phyloP scores from a whole-genome alignment of 2,888 invertebrate species.

The Heliconius ethilla region DNA sequence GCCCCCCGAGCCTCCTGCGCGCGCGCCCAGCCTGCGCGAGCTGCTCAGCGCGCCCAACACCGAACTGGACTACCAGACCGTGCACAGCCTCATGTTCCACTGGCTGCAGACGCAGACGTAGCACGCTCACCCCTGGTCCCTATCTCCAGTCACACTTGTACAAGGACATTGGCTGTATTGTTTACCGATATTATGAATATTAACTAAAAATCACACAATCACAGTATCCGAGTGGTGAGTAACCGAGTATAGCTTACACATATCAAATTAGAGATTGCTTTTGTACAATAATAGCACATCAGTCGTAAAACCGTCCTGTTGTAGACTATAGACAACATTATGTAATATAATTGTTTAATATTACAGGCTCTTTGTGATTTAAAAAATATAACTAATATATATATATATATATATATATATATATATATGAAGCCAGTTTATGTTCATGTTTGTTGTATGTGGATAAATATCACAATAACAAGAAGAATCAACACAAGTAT shows the following conservation, averaged over 20 bases:
- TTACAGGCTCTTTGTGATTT: constrained; percentile 43
- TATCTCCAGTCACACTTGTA: constrained; percentile 47
- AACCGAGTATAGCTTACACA: constrained; percentile 56
- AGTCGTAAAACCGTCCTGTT: constrained; percentile 72
- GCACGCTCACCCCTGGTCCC: constrained; percentile 54
- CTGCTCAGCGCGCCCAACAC: constrained; percentile 73
- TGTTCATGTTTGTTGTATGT: not conserved
- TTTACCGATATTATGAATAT: constrained; percentile 18
- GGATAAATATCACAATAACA: constrained; percentile 2
- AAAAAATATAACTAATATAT: constrained; percentile 10
- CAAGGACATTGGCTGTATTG: constrained; percentile 40
- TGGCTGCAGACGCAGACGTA: constrained; percentile 81
- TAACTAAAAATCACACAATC: constrained; percentile 3
- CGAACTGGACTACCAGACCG: constrained; percentile 76
- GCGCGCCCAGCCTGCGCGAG: constrained; percentile 64
- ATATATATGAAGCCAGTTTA: constrained; percentile 17
- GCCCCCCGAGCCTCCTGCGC: constrained; percentile 58
- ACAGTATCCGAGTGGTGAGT: constrained; percentile 12
- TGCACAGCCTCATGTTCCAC: constrained; percentile 80
- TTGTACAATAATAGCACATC: constrained; percentile 54
- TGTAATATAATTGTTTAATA: constrained; percentile 46
- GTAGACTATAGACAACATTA: constrained; percentile 57
- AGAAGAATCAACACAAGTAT: not conserved
- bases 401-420: not conserved
- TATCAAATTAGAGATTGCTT: constrained; percentile 64